Percentiles rank a stretch among this genome's conserved stretches.
These are phyloP conservation scores for Melanotaenia trifasciata DNA, from an alignment of 2,797 vertebrate genomes.

Conservation along the genomic window DNA sequence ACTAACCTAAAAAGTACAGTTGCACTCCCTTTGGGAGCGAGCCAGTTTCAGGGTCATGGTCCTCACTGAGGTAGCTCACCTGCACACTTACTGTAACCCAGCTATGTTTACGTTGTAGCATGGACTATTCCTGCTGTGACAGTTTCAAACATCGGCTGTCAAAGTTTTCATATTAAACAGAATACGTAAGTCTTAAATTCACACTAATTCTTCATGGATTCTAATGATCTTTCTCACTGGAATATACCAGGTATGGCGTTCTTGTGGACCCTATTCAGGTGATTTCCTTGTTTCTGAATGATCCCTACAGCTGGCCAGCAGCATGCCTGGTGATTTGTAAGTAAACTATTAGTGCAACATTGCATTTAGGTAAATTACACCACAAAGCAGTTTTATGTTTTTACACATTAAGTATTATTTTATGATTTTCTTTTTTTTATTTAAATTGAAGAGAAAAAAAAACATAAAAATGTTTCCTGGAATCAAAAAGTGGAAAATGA, in stretches of 20 bases:
- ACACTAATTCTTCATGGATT: not conserved
- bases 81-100: no score
- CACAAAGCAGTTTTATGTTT: not conserved
- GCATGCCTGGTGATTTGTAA: slow-evolving; percentile 90
- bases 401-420: not conserved
- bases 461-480: not conserved
- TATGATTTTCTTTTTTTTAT: not conserved
- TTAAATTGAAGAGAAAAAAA: not conserved
- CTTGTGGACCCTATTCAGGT: slow-evolving; percentile 94
- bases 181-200: not conserved
- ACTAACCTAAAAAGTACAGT: not conserved
- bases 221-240: not conserved
- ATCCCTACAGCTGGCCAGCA: slow-evolving; percentile 93
- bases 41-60: no score
- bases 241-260: slow-evolving; percentile 86
- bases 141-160: slow-evolving; percentile 12
- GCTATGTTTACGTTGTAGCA: no score
- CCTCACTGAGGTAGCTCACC: not conserved
- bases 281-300: slow-evolving; percentile 89
- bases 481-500: not conserved
- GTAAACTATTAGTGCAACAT: slow-evolving; percentile 53
- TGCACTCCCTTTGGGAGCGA: no score
- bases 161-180: not conserved
- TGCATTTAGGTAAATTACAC: not conserved
- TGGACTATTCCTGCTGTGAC: not conserved